A percentile compares a stretch with the other conserved stretches of the same genome.
phyloP scores from a whole-genome alignment of 2,888 invertebrate genomes.

The Mythimna albipuncta region DNA sequence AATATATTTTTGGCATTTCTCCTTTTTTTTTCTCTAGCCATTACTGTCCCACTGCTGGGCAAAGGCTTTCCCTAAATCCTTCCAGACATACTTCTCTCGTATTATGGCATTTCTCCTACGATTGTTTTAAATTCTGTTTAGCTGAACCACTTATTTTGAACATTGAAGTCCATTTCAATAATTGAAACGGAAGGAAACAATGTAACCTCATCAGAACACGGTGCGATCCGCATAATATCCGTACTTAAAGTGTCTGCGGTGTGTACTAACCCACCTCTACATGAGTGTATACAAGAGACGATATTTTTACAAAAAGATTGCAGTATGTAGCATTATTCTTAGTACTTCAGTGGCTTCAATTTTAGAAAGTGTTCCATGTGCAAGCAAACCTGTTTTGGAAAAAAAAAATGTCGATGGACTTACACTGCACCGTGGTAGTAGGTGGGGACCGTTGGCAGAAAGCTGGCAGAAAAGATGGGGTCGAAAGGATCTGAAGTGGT shows the following conservation, averaged over 20 bases:
- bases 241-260: constrained; percentile 31
- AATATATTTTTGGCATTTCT: neutral
- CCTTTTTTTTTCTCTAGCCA: no score
- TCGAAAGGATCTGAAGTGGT: no score
- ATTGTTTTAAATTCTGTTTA: neutral
- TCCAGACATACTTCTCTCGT: no score
- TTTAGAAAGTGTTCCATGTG: constrained; percentile 30
- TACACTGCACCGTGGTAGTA: no score
- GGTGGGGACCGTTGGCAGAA: no score
- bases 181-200: constrained; percentile 58
- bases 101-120: no score
- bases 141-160: constrained; percentile 1
- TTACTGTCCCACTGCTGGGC: no score
- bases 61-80: no score
- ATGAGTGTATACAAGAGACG: constrained; percentile 10
- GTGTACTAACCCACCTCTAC: neutral
- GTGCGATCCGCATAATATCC: constrained; percentile 44
- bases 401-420: neutral
- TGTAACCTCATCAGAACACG: constrained; percentile 60
- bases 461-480: no score
- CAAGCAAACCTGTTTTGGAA: neutral
- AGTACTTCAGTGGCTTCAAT: constrained; percentile 46
- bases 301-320: constrained; percentile 53
- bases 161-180: constrained; percentile 37
- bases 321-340: constrained; percentile 43